Conservation (phyloP, 2,113 vertebrate genomes). For the Etheostoma cragini region DNA sequence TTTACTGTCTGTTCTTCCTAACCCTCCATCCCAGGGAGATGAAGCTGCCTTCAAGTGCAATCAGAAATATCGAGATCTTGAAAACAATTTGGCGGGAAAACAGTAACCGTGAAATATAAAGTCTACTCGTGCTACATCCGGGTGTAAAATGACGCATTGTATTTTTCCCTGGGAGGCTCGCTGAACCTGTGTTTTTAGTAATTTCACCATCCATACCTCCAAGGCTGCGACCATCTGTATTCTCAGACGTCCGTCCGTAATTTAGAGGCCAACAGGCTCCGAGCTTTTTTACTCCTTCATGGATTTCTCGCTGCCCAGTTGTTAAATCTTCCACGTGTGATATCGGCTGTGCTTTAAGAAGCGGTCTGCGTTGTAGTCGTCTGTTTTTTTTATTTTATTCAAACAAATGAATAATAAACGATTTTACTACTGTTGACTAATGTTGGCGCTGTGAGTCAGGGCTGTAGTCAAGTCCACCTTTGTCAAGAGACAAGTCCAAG, state of each 20-base stretch:
- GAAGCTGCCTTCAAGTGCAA: no score
- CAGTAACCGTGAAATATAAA: no score
- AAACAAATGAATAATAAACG: constrained; percentile 8
- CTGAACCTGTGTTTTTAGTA: constrained; percentile 53
- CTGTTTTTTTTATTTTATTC: constrained; percentile 25
- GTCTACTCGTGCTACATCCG: no score
- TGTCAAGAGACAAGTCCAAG: no score
- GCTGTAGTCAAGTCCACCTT: no score
- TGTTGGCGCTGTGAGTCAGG: background rate
- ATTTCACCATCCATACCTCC: constrained; percentile 38
- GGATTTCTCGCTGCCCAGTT: constrained; percentile 46
- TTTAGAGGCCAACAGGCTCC: constrained; percentile 34
- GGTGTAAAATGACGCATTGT: no score
- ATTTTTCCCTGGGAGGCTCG: constrained; percentile 25
- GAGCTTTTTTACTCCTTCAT: constrained; percentile 30
- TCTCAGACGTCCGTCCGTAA: constrained; percentile 20
- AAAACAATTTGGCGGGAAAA: no score
- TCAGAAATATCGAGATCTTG: no score
- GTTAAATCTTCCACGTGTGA: constrained; percentile 77
- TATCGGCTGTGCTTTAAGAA: constrained; percentile 77
- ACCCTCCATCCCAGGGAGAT: no score
- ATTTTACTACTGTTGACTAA: background rate
- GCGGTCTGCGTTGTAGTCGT: constrained; percentile 41
- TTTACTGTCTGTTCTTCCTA: no score
- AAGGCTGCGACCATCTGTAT: constrained; percentile 43